Conservation (phyloP, 2,888 invertebrate genomes). For the Therioaphis trifolii region DNA sequence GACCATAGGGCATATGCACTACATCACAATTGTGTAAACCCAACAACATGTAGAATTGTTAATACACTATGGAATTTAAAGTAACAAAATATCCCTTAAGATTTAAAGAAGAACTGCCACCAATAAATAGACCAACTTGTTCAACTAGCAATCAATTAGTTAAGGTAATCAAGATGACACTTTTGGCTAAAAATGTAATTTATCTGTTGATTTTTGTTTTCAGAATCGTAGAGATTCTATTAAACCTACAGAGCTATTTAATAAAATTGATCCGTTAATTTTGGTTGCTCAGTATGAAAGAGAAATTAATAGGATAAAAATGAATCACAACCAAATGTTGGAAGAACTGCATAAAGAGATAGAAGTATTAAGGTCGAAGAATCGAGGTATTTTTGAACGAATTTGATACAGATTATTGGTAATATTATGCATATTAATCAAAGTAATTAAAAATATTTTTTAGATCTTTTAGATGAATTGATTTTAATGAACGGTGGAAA, state of each 20-base stretch:
- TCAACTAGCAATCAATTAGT: conserved; percentile 22
- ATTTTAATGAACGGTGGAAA: conserved; percentile 57
- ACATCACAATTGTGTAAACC: background rate
- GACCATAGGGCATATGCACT: conserved; percentile 2
- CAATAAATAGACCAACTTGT: conserved; percentile 46
- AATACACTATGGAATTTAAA: conserved; percentile 46
- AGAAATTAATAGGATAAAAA: conserved; percentile 49
- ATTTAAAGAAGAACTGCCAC: conserved; percentile 54
- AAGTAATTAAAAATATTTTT: background rate
- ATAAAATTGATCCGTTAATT: conserved; percentile 56
- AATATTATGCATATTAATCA: background rate
- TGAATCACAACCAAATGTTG: conserved; percentile 50
- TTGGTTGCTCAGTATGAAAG: conserved; percentile 58
- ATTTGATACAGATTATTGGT: no score
- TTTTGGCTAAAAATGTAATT: background rate
- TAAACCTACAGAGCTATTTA: conserved; percentile 22
- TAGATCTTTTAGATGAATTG: conserved; percentile 59
- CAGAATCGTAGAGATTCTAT: conserved; percentile 11
- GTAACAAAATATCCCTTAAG: conserved; percentile 22
- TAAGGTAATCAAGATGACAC: conserved; percentile 19
- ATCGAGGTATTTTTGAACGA: conserved; percentile 31
- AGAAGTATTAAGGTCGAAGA: conserved; percentile 47
- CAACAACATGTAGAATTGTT: conserved; percentile 8
- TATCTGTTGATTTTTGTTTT: background rate
- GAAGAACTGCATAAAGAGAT: conserved; percentile 46